These are phyloP conservation scores for Nemotelus pantherinus DNA, from an alignment of 2,888 invertebrate genomes.

Conservation along the genomic window DNA sequence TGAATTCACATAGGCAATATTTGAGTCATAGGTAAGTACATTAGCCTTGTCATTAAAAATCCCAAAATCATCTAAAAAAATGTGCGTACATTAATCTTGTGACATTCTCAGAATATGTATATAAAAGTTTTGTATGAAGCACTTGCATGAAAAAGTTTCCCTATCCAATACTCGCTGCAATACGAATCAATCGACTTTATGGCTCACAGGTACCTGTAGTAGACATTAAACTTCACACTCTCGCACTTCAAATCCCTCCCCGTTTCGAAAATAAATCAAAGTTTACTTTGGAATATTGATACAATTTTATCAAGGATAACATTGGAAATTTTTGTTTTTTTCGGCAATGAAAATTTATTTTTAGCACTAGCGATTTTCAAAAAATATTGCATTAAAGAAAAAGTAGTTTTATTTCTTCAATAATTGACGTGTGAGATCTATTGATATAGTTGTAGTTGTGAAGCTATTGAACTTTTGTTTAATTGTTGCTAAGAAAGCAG, in stretches of 20 bases:
- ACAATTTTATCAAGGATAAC: neutral
- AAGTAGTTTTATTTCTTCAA: conserved; percentile 10
- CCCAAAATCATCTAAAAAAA: no score
- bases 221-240: no score
- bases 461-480: neutral
- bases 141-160: no score
- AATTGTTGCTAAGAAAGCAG: no score
- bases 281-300: neutral
- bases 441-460: neutral
- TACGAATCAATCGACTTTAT: no score
- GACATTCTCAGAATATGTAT: no score
- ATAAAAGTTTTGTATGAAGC: no score
- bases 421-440: neutral
- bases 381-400: conserved; percentile 25
- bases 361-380: conserved; percentile 22
- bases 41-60: conserved; percentile 23
- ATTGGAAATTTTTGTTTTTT: conserved; percentile 19
- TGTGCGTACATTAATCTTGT: no score
- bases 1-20: conserved; percentile 88
- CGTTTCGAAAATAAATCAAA: neutral
- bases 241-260: no score
- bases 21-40: conserved; percentile 80
- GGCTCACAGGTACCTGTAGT: no score
- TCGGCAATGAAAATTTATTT: conserved; percentile 34
- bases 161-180: no score